Conservation (phyloP, 2,113 vertebrate species). For the Dolichotis patagonum region DNA sequence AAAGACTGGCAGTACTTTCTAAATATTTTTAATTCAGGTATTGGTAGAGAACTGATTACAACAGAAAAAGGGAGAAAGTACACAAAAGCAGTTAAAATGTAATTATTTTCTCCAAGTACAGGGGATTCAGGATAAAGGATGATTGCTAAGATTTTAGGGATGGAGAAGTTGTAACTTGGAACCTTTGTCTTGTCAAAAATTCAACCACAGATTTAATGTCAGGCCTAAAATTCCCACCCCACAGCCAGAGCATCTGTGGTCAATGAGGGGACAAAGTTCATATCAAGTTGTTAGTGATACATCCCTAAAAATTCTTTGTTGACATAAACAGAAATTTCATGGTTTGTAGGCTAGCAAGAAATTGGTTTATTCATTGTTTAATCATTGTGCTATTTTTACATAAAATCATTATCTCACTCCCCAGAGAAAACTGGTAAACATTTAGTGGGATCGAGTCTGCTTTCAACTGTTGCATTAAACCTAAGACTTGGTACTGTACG, state of each 20-base stretch:
- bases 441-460: not conserved
- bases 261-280: not conserved
- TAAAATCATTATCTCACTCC: not conserved
- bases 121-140: not conserved
- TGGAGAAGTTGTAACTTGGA: not conserved
- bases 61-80: not conserved
- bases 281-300: not conserved
- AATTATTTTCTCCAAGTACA: constrained; percentile 19
- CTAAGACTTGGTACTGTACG: not conserved
- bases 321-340: not conserved
- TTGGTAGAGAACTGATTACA: constrained; percentile 28
- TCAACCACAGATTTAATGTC: not conserved
- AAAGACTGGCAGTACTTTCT: constrained; percentile 20
- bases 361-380: not conserved
- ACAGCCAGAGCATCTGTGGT: not conserved
- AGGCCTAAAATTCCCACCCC: not conserved
- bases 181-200: not conserved
- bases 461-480: not conserved
- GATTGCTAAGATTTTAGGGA: constrained; percentile 4
- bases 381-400: not conserved
- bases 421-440: constrained; percentile 12
- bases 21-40: constrained; percentile 37
- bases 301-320: not conserved
- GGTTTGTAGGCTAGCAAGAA: not conserved
- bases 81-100: not conserved